Evolutionary conservation across 2,797 vertebrate species (phyloP).

Genomic region (Pseudotriccus pelzelni): DNA sequence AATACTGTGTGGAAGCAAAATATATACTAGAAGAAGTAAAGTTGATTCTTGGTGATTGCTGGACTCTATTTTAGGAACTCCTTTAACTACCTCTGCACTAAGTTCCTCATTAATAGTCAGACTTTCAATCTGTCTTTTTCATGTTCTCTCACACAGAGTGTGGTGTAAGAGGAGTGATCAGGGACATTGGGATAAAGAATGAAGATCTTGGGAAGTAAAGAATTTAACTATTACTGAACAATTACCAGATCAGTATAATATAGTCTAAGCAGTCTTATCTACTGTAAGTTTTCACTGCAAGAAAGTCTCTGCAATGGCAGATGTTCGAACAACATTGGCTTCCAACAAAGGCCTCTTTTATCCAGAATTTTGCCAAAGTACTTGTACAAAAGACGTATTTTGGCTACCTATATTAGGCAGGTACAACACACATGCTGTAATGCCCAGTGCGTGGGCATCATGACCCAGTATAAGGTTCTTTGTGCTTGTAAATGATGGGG

Average conservation of each 20-base stretch:
- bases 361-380: not conserved
- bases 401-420: not conserved
- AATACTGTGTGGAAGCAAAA: conserved; percentile 31
- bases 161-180: not conserved
- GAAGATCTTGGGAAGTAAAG: not conserved
- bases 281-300: not conserved
- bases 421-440: not conserved
- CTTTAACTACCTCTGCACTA: not conserved
- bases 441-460: not conserved
- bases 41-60: conserved; percentile 22
- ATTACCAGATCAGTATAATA: not conserved
- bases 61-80: not conserved
- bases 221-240: not conserved
- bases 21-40: conserved; percentile 32
- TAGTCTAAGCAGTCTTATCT: not conserved
- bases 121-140: not conserved
- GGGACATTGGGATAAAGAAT: not conserved
- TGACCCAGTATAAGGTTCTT: not conserved
- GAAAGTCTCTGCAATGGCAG: not conserved
- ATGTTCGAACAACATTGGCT: not conserved
- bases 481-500: not conserved
- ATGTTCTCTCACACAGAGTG: not conserved
- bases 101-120: not conserved
- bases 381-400: not conserved
- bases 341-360: not conserved